phyloP scores from a whole-genome alignment of 1,140 invertebrate genomes.

The Lethocerus indicus region DNA sequence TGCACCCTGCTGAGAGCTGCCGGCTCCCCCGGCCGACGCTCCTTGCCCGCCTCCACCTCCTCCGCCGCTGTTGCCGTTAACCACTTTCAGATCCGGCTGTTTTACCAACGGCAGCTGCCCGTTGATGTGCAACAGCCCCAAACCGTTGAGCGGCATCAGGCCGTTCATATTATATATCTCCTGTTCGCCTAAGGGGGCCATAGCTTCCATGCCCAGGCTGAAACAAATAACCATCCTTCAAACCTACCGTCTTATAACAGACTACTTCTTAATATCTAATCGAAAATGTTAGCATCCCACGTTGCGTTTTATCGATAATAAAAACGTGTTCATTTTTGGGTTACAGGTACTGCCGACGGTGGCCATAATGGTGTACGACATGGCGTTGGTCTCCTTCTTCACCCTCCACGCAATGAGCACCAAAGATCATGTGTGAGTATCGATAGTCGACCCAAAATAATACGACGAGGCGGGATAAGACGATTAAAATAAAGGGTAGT shows the following conservation, averaged over 20 bases:
- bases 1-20: not conserved
- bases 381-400: not conserved
- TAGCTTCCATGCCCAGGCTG: conserved; percentile 21
- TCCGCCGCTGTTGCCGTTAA: conserved; percentile 3
- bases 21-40: conserved; percentile 6
- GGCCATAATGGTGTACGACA: not conserved
- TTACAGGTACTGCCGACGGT: not conserved
- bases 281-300: not conserved
- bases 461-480: not conserved
- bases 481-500: too few relatives aligned
- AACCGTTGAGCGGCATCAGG: conserved; percentile 13
- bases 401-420: not conserved
- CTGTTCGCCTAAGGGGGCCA: conserved; percentile 19
- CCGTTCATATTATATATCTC: conserved; percentile 18
- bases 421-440: not conserved
- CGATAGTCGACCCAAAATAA: not conserved
- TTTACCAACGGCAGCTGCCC: conserved; percentile 13
- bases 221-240: too few relatives aligned
- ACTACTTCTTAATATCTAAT: not conserved
- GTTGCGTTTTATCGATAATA: not conserved
- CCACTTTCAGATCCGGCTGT: conserved; percentile 12
- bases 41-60: conserved; percentile 6
- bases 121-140: conserved; percentile 17
- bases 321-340: not conserved
- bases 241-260: too few relatives aligned